Base-by-base conservation (phyloP, 2,888 invertebrate genomes). In the Augochlorella aurata region DNA sequence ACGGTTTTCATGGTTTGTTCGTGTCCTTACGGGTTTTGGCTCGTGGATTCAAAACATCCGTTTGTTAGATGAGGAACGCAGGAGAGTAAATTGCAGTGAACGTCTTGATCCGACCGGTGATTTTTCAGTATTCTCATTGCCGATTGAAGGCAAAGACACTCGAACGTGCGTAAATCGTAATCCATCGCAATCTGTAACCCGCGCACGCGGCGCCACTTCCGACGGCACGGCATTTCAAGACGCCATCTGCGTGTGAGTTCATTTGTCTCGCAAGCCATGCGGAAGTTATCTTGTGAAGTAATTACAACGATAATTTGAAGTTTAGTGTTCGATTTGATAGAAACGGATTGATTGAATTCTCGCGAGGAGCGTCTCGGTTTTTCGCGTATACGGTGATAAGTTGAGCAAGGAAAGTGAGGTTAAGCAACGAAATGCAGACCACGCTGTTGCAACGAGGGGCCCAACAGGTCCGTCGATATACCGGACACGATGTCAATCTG, bases 401-500 rank as follows among this genome's bases (percentile, higher is more conserved):
- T 74, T 63, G 29, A 85, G 47, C 14, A 29, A 45, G 58, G 18
- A 50, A 66, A 82, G 77, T 73, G 83, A 76, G 76, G 71, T 65
- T 67, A 49, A 66, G 38, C 38, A 61, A 21, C 18, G 75, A 83
- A 74, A 90, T 91, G 91, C 84, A 87, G 79, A 89, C 89, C 2
- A 90, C 89, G 29, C 83, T 89, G 61, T 85, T 88, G 24, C 86
- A 89, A 45, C 81, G 87, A 44, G 86, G 82, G 21, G 78, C 84
- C 29, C 90, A 88, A 67, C 91, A 89, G 73, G 87, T 89, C 69
- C 87, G 90, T 50, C 85, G 90, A 58, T 87, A 68, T 68, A 21
- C 61, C 16, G 71, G 68, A 1, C 81, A 84, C 70, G 78, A 81
- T 67, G 80, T 44, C 63, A 66, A 83, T 3, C 45, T 70, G 71